Evolutionary conservation across 2,888 invertebrate genomes (phyloP), one percentile per base, ranked within the genome.

Genomic region (Ryuthela nishihirai): DNA sequence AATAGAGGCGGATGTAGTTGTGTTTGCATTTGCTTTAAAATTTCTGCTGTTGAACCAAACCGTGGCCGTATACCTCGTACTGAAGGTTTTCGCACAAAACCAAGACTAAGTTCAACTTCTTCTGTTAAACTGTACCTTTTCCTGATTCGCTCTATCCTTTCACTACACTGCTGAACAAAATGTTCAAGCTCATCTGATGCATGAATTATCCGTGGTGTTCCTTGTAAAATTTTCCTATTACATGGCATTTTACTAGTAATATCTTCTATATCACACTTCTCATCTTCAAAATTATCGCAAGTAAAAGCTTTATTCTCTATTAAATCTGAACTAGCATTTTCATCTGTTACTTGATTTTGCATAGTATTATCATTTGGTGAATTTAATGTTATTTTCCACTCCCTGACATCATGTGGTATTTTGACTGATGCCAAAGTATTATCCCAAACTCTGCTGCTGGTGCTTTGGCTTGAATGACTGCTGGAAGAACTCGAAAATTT

Each of bases 61-160:
- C 87, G 83, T n/a, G 89, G 86, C 71, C 90, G 90, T 63, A 65
- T 65, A 5, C 66, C 66, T 1, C 62, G 35, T 25, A 64, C 64
- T 1, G 66, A 59, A 18, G 67, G 59, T 23, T 62, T 40, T 34
- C 47, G 43, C 10, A 46, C 45, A 25, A 61, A 54, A 5, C 62
- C 65, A 35, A 60, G 52, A 6, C 52, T 63, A 7, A 47, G 42
- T 17, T 63, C 62, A 23, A 49, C 46, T n/a, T 62, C 61, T 25
- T 61, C 61, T 23, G 45, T 53, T 9, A 63, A 17, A 9, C 54
- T 49, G 36, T 66, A 67, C 3, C 65, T 56, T 23, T 66, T 67
- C n/a, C 62, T 58, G 18, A 67, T 66, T 9, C 67, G 49, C 36
- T 67, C 66, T 10, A 61, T 63, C 23, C 67, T 45, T 48, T 65